Evolutionary conservation across 1,140 invertebrate genomes (phyloP), one percentile per base, ranked within the genome.

Genomic region (Araneus ventricosus): DNA sequence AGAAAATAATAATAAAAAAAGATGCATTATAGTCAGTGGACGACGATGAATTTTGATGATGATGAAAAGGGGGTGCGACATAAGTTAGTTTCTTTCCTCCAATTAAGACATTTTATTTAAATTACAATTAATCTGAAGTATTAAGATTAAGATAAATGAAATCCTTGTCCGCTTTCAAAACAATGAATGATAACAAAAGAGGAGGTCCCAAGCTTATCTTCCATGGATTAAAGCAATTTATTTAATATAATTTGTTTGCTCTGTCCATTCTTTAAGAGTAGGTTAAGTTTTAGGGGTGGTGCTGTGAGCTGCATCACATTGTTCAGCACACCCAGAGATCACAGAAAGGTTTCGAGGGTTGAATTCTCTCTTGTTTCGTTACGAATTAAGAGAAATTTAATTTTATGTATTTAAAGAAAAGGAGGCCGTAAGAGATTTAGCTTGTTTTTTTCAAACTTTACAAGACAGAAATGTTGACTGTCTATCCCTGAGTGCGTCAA

Each of bases 1-100:
- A 86, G 82, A 90, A 90, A 90, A 63, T n/a, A 52, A 41, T 41
- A 41, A 41, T 41, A 41, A 52, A 67, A 63, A 86, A 86, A 92
- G 84, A 75, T 92, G 61, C 30, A 86, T 86, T 86, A 84, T 84
- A 84, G 45, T 39, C 41, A 61, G 89, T 82, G 79, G 89, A 90
- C 27, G 89, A 79, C 75, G 89, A 63, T 82, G 89, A 61, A 90
- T 90, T 90, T 80, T 79, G 52, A 86, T 34, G 30, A 57, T 34
- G 37, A 57, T 34, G 37, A 67, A 75, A 75, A 70, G 61, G 87
- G 84, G 63, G 59, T 52, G 87, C 24, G 30, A 41, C 37, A 70
- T 41, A 52, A 88, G 59, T 70, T 88, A 88, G 59, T 70, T 88
- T 67, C n/a, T 84, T 41, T 45, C 22, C 37, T 20, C 45, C 82